Percentiles rank a stretch among this genome's conserved stretches.
Conservation (phyloP, 2,888 invertebrate species). For the Agriopis leucophaearia region DNA sequence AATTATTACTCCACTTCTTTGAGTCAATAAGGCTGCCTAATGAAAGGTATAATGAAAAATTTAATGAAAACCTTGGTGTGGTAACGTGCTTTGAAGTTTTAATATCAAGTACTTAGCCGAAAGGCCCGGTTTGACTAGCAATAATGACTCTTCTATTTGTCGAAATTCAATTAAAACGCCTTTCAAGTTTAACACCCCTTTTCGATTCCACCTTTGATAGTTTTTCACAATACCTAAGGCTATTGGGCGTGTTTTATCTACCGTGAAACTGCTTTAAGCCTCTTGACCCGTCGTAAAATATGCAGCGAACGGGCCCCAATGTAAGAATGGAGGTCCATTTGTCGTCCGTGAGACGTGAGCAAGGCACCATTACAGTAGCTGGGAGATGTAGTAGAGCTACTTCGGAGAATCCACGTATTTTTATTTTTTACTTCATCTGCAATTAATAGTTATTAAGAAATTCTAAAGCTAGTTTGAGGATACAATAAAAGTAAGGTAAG, state of each 20-base stretch:
- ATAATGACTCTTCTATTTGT: constrained; percentile 1
- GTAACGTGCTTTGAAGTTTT: constrained; percentile 12
- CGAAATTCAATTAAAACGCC: constrained; percentile 21
- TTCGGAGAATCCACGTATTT: background rate
- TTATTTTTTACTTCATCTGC: too few species aligned
- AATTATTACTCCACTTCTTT: constrained; percentile 14
- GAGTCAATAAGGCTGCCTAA: constrained; percentile 14
- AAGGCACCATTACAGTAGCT: constrained; percentile 9
- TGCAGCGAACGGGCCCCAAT: constrained; percentile 50
- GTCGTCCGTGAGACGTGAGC: constrained; percentile 45
- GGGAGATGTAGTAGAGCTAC: constrained; percentile 4
- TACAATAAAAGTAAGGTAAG: too few species aligned
- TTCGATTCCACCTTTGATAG: constrained; percentile 45
- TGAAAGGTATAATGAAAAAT: constrained; percentile 21
- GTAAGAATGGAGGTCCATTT: constrained; percentile 57
- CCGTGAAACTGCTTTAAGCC: constrained; percentile 58
- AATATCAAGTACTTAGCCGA: constrained; percentile 4
- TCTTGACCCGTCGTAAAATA: constrained; percentile 63
- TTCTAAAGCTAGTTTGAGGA: too few species aligned
- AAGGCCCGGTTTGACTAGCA: background rate
- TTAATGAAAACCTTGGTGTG: constrained; percentile 2
- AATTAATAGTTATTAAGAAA: too few species aligned
- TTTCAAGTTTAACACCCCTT: constrained; percentile 42
- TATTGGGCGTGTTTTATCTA: constrained; percentile 53
- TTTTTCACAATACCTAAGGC: constrained; percentile 44